A percentile compares a stretch with the other conserved stretches of the same genome.
Conservation (phyloP, 2,113 vertebrate species). For the Ptychochromis oligacanthus region DNA sequence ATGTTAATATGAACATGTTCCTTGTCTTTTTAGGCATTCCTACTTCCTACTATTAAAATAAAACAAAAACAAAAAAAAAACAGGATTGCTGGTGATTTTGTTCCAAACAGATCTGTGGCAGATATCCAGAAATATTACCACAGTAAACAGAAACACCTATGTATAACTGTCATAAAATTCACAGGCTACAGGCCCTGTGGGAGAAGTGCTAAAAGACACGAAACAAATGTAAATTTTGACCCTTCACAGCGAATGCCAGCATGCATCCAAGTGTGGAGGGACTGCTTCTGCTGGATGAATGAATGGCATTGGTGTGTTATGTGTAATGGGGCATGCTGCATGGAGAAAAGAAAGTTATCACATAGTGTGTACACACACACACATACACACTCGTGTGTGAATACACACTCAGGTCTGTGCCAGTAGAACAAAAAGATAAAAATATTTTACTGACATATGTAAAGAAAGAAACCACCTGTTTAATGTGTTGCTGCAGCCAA, state of each 20-base stretch:
- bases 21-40: background rate
- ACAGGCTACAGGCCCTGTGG: constrained; percentile 32
- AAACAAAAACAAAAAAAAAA: background rate
- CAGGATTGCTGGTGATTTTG: background rate
- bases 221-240: constrained; percentile 35
- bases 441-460: constrained; percentile 12
- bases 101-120: background rate
- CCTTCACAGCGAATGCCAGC: constrained; percentile 26
- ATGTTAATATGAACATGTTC: background rate
- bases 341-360: constrained; percentile 30
- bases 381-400: background rate
- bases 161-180: background rate
- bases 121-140: background rate
- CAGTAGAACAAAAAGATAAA: constrained; percentile 22
- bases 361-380: background rate
- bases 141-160: background rate
- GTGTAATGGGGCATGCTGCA: constrained; percentile 65
- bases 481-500: constrained; percentile 45
- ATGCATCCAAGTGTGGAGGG: constrained; percentile 58
- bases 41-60: background rate
- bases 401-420: constrained; percentile 25
- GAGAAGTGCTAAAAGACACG: constrained; percentile 28
- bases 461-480: constrained; percentile 32
- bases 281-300: constrained; percentile 30
- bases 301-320: constrained; percentile 43